Percentiles rank a stretch among this genome's conserved stretches.
These are phyloP conservation scores for Sapajus apella DNA, from an alignment of 2,113 vertebrate genomes.

Conservation along the genomic window DNA sequence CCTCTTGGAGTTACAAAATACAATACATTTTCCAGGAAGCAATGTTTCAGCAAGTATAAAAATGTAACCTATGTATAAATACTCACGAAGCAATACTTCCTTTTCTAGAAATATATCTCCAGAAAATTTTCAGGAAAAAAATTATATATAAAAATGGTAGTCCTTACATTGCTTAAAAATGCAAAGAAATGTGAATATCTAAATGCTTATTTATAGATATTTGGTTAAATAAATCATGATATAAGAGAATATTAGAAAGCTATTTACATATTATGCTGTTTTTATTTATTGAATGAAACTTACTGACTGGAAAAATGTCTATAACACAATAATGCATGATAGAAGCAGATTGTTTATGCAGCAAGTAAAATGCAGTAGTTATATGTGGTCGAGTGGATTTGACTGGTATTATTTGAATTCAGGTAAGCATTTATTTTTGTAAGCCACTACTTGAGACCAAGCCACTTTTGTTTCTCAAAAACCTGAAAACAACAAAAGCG, in stretches of 20 bases:
- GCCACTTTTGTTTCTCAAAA: too few species aligned
- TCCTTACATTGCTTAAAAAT: not conserved
- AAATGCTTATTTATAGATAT: not conserved
- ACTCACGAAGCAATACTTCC: not conserved
- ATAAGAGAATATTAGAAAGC: slow-evolving; percentile 18
- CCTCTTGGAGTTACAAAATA: not conserved
- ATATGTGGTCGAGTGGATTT: not conserved
- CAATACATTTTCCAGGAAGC: not conserved
- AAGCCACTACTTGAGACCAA: too few species aligned
- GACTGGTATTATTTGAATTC: slow-evolving; percentile 4
- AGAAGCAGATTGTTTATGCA: slow-evolving; percentile 2
- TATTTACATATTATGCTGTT: not conserved
- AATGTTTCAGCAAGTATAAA: not conserved
- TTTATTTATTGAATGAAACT: slow-evolving; percentile 45
- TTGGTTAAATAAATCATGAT: not conserved
- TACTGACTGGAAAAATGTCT: slow-evolving; percentile 11
- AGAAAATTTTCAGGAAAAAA: not conserved
- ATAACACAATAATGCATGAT: not conserved
- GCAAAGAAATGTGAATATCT: not conserved
- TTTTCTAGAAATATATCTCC: not conserved
- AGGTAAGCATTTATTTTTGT: slow-evolving; percentile 6
- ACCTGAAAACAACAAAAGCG: not conserved
- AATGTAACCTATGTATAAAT: not conserved
- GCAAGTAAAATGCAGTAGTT: slow-evolving; percentile 12
- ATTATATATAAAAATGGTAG: not conserved